Conservation (phyloP, 2,888 invertebrate genomes). For the Drepanosiphum platanoidis region DNA sequence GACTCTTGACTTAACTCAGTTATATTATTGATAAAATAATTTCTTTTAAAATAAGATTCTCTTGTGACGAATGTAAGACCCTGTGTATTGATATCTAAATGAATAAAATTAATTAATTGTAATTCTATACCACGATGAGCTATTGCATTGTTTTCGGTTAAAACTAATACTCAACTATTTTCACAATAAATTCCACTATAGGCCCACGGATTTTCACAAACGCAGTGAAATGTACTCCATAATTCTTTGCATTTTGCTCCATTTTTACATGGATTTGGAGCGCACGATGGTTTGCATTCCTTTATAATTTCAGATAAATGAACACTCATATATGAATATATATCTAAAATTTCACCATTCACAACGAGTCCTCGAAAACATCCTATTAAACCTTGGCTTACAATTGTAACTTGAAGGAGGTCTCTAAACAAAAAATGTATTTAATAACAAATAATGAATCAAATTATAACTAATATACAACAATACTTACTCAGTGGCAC, state of each 20-base stretch:
- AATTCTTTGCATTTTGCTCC: conserved; percentile 89
- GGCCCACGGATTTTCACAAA: conserved; percentile 92
- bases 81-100: conserved; percentile 87
- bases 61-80: conserved; percentile 87
- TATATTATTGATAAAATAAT: conserved; percentile 74
- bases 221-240: conserved; percentile 92
- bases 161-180: conserved; percentile 73
- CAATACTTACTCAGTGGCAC: conserved; percentile 84
- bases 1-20: conserved; percentile 73
- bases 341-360: conserved; percentile 89
- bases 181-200: conserved; percentile 91
- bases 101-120: conserved; percentile 30
- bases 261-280: conserved; percentile 92
- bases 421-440: conserved; percentile 71
- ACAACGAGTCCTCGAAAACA: conserved; percentile 93
- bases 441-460: not conserved
- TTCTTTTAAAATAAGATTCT: conserved; percentile 82
- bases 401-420: conserved; percentile 82
- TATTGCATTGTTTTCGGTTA: conserved; percentile 12
- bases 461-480: conserved; percentile 63
- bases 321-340: conserved; percentile 92
- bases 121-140: conserved; percentile 1
- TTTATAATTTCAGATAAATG: conserved; percentile 91
- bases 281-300: conserved; percentile 93
- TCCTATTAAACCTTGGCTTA: conserved; percentile 89